These are phyloP conservation scores for Dolichotis patagonum DNA, from an alignment of 2,113 vertebrate genomes.

Conservation along the genomic window DNA sequence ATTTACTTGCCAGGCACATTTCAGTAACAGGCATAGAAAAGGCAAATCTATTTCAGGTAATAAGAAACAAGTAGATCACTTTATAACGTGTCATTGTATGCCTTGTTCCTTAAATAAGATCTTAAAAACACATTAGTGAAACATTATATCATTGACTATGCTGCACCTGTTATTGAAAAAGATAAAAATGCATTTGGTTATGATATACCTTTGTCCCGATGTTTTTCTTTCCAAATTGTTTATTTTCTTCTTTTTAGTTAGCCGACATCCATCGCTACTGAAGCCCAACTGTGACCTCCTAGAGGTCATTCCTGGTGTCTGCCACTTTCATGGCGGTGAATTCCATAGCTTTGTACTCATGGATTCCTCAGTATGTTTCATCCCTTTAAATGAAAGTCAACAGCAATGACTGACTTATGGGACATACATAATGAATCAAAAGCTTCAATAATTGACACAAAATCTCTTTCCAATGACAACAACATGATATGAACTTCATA, in stretches of 20 bases:
- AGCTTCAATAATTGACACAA: neutral
- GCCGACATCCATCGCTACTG: neutral
- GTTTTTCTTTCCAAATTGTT: neutral
- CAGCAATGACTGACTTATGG: neutral
- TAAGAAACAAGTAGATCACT: neutral
- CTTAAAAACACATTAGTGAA: neutral
- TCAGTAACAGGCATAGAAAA: neutral
- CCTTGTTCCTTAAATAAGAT: neutral
- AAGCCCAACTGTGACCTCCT: neutral
- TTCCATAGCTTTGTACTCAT: neutral
- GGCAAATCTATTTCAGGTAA: neutral
- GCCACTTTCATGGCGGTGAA: too few relatives aligned
- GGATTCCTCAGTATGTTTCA: neutral
- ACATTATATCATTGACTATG: neutral
- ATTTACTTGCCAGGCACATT: neutral
- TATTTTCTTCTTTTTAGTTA: neutral
- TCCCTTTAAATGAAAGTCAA: neutral
- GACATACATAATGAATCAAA: neutral
- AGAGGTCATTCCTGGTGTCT: neutral
- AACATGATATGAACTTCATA: neutral
- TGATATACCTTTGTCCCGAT: neutral
- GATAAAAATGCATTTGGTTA: neutral
- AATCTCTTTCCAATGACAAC: neutral
- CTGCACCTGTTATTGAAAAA: neutral
- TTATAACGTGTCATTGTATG: neutral